phyloP scores from a whole-genome alignment of 1,140 invertebrate genomes.

The Vanessa atalanta region DNA sequence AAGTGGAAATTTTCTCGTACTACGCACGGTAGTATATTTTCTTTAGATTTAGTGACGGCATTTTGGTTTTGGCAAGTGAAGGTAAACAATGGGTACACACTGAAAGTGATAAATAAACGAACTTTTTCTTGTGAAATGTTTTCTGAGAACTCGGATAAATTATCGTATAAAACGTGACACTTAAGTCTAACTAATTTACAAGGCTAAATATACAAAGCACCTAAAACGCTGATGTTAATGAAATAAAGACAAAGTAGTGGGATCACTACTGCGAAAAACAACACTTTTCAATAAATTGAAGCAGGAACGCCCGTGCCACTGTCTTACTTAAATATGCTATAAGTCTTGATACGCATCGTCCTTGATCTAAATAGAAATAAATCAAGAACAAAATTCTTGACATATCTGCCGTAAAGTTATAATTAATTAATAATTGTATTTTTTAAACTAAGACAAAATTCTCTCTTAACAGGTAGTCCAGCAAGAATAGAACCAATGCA shows the following conservation, averaged over 20 bases:
- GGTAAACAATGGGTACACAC: conserved; percentile 30
- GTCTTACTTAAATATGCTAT: no score
- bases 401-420: background rate
- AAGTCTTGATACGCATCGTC: no score
- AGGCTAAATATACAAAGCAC: background rate
- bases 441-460: background rate
- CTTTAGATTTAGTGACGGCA: conserved; percentile 30
- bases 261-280: background rate
- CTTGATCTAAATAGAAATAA: no score
- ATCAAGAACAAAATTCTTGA: no score
- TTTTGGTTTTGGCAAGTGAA: conserved; percentile 40
- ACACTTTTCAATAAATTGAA: background rate
- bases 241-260: background rate
- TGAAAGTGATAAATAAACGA: conserved; percentile 19
- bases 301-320: no score
- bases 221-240: background rate
- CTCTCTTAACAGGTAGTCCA: conserved; percentile 57
- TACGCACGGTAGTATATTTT: conserved; percentile 32
- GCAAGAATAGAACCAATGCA: conserved; percentile 69
- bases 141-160: conserved; percentile 22
- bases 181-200: conserved; percentile 11
- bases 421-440: no score
- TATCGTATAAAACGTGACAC: conserved; percentile 8
- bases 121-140: conserved; percentile 17
- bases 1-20: conserved; percentile 38